Evolutionary conservation across 2,797 vertebrate genomes (phyloP).

Genomic region (Acrossocheilus fasciatus): DNA sequence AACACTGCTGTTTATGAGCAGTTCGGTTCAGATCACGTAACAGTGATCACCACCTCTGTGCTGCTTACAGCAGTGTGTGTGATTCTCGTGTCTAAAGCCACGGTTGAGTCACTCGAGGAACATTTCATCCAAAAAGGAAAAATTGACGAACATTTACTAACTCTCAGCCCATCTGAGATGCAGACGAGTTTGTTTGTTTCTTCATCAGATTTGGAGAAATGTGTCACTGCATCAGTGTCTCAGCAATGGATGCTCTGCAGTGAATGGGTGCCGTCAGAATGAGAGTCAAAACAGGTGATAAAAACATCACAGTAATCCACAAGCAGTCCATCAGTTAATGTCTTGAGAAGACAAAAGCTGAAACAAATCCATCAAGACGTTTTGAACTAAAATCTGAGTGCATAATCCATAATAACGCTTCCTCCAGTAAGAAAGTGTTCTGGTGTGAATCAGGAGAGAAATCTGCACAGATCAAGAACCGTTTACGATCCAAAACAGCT

Average conservation of each 20-base stretch:
- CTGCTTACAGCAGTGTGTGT: neutral
- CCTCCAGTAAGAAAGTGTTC: too few relatives aligned
- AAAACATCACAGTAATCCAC: neutral
- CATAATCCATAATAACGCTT: too few relatives aligned
- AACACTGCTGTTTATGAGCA: neutral
- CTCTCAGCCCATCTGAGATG: neutral
- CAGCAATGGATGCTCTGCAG: neutral
- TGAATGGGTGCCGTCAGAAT: constrained; percentile 7
- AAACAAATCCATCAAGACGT: too few relatives aligned
- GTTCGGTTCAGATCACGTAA: neutral
- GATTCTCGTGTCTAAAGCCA: neutral
- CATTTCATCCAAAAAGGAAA: neutral
- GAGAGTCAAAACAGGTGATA: neutral
- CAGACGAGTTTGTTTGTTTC: neutral
- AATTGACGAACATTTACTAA: neutral
- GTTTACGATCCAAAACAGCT: too few relatives aligned
- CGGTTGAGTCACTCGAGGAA: neutral
- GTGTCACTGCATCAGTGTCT: too few relatives aligned
- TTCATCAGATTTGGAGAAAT: neutral
- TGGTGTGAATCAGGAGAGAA: too few relatives aligned
- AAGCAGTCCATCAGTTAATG: too few relatives aligned
- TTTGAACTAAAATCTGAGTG: too few relatives aligned
- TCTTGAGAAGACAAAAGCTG: too few relatives aligned
- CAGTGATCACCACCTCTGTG: neutral
- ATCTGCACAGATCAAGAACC: too few relatives aligned